phyloP scores from a whole-genome alignment of 1,140 invertebrate species.

The Pseudomyrmex gracilis region DNA sequence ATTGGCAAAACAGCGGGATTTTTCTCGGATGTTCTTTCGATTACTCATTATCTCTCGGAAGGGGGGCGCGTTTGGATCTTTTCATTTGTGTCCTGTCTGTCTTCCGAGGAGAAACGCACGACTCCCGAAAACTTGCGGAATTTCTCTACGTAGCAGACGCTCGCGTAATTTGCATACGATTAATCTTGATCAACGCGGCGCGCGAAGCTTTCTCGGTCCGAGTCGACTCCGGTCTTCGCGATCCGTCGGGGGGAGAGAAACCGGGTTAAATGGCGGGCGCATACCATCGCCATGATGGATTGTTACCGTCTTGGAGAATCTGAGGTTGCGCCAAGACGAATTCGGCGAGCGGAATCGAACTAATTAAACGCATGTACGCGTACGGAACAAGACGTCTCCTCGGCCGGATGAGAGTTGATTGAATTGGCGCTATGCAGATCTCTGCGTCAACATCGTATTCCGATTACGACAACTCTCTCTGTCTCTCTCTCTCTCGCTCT shows the following conservation, averaged over 20 bases:
- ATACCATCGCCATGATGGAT: slow-evolving; percentile 65
- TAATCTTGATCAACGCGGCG: slow-evolving; percentile 72
- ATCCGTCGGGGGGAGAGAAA: slow-evolving; percentile 16
- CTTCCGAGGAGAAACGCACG: neutral
- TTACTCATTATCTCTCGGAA: slow-evolving; percentile 27
- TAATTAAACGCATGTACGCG: slow-evolving; percentile 48
- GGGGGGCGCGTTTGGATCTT: slow-evolving; percentile 53
- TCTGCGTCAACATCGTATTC: slow-evolving; percentile 35
- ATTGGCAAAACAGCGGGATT: neutral
- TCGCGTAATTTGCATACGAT: slow-evolving; percentile 73
- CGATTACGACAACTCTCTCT: neutral
- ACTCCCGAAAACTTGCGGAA: slow-evolving; percentile 48
- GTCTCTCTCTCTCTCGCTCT: too few species aligned
- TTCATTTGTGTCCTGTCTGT: neutral
- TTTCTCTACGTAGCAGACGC: slow-evolving; percentile 36
- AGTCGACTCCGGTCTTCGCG: slow-evolving; percentile 58
- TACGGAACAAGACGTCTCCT: neutral
- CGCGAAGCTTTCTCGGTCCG: slow-evolving; percentile 28
- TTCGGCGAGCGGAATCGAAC: slow-evolving; percentile 61
- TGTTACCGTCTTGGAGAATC: slow-evolving; percentile 60
- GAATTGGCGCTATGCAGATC: slow-evolving; percentile 50
- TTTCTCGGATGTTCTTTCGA: slow-evolving; percentile 58
- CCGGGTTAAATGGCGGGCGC: slow-evolving; percentile 69
- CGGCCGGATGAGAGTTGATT: slow-evolving; percentile 42
- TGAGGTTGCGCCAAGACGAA: slow-evolving; percentile 56